These are phyloP conservation scores for Anastrepha ludens DNA, from an alignment of 1,140 invertebrate species.

Conservation along the genomic window DNA sequence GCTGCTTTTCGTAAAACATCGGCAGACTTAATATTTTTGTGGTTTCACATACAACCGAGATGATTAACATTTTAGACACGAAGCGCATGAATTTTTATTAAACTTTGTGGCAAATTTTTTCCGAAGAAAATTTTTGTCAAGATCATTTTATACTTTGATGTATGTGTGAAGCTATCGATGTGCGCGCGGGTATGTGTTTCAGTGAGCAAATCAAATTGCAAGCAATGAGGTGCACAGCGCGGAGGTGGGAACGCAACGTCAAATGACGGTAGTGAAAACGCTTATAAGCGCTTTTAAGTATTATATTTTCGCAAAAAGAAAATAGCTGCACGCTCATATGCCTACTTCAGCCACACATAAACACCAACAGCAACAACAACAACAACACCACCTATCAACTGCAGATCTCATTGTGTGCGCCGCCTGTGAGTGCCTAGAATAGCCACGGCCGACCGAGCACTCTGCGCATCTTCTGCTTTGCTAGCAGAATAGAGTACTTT, in stretches of 20 bases:
- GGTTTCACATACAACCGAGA: no score
- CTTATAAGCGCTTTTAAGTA: background rate
- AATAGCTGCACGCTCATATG: constrained; percentile 24
- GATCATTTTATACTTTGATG: background rate
- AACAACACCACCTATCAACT: background rate
- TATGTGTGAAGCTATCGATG: background rate
- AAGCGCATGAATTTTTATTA: constrained; percentile 11
- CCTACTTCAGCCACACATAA: background rate
- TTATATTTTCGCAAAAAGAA: background rate
- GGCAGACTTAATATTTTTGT: no score
- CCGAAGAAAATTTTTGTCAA: background rate
- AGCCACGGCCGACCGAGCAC: background rate
- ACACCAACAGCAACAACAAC: background rate
- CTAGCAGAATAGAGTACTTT: background rate
- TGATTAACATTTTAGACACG: constrained; percentile 16
- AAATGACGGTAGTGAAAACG: background rate
- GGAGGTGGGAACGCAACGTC: no score
- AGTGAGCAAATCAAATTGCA: background rate
- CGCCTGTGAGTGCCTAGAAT: background rate
- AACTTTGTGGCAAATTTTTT: background rate
- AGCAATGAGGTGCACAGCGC: background rate
- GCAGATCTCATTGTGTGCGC: constrained; percentile 5
- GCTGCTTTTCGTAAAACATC: no score
- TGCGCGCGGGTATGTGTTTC: no score
- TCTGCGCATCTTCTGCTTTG: background rate